These are phyloP conservation scores for Pontoporia blainvillei DNA, from an alignment of 2,113 vertebrate genomes.

Conservation along the genomic window DNA sequence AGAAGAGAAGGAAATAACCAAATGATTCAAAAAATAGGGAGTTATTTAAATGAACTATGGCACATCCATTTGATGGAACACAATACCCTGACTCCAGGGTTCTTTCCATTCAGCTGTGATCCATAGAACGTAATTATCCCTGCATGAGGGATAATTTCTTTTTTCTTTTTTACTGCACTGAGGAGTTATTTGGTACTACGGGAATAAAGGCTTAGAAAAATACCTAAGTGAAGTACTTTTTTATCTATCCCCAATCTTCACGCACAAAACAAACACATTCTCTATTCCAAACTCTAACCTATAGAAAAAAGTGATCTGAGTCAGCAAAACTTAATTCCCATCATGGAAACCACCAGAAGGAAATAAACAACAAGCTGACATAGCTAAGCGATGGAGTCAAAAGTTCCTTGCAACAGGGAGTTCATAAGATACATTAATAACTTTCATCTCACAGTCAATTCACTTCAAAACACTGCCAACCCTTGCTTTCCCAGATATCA, in stretches of 20 bases:
- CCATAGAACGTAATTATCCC: background rate
- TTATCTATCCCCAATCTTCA: background rate
- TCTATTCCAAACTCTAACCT: background rate
- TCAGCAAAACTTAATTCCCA: constrained; percentile 14
- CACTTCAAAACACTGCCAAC: background rate
- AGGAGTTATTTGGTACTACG: background rate
- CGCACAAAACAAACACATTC: background rate
- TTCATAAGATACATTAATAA: background rate
- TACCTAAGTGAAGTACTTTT: background rate
- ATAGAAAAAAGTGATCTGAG: background rate
- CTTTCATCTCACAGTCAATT: background rate
- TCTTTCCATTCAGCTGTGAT: background rate
- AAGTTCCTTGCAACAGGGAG: background rate
- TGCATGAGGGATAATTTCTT: background rate
- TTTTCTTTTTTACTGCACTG: background rate
- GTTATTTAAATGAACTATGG: background rate
- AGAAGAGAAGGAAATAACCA: background rate
- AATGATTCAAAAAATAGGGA: background rate
- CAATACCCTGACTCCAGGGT: background rate
- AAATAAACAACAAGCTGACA: background rate
- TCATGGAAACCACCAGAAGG: background rate
- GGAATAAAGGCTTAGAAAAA: background rate
- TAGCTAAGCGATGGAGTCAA: background rate
- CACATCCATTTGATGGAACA: background rate
- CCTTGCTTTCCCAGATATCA: background rate